Base-by-base conservation (phyloP, 2,113 vertebrate species). In the Ondatra zibethicus region DNA sequence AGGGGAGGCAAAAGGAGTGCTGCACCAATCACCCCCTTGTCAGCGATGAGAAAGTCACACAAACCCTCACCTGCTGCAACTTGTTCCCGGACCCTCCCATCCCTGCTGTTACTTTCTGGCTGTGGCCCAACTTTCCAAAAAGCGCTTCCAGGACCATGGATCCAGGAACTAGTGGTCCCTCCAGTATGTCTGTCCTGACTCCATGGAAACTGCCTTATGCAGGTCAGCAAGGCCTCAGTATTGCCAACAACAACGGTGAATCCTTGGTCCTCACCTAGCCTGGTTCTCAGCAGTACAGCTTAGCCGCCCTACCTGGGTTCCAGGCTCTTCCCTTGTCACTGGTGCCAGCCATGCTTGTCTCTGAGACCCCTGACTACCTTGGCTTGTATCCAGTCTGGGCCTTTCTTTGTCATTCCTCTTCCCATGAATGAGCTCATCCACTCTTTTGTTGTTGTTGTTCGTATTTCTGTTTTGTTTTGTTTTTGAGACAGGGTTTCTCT, bases 171-270 rank as follows among this genome's bases (percentile, higher is more conserved):
- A 86, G 16, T 50, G 3, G 25, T 63, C 8, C 27, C 50, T 23
- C 1, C 4, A 42, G 7, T 2, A 11, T 0, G 19, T 13, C 31
- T 47, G 31, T 61, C 17, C 55, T 16, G 0, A 10, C 47, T 31
- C n/a, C 70, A 50, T n/a, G 0, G 89, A 29, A 61, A 23, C 1
- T 9, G 73, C 42, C 42, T 39, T 6, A n/a, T 1, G 25, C 2
- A 36, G 42, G 91, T 42, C 70, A 6, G 63, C 42, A 19, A 2
- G 5, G 52, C 76, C 52, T 27, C 39, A 5, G 36, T 3, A 0
- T 17, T 0, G 11, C 58, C 0, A 2, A 58, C 5, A 29, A 66
- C 42, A 9, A 5, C 0, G 31, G 39, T 3, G 8, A 3, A 2
- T 5, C n/a, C 63, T 47, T 6, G 0, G 47, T 36, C 19, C 21